phyloP scores from a whole-genome alignment of 2,797 vertebrate genomes.

The Typhlichthys subterraneus region DNA sequence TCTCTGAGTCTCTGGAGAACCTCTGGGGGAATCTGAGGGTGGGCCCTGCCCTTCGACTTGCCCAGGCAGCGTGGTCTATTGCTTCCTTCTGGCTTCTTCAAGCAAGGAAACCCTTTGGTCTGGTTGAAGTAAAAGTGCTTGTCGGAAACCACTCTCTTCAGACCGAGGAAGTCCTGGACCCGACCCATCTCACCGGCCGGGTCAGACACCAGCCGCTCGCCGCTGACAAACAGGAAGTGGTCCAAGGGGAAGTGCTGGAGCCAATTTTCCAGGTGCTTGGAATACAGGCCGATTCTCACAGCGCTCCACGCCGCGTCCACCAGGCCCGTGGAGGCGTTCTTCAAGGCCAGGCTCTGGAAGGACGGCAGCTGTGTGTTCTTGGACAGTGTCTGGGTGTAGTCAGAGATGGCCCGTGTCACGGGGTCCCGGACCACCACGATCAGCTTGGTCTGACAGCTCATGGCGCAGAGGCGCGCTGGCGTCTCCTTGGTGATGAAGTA shows the following conservation, averaged over 20 bases:
- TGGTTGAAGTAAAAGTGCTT: conserved; percentile 95
- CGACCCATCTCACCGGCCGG: conserved; percentile 89
- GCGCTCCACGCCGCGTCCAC: conserved; percentile 93
- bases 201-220: conserved; percentile 89
- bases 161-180: conserved; percentile 93
- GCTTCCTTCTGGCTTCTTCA: conserved; percentile 90
- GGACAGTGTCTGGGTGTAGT: conserved; percentile 92
- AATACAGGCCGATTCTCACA: conserved; percentile 90
- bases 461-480: conserved; percentile 81
- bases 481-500: conserved; percentile 94
- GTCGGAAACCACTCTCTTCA: conserved; percentile 86
- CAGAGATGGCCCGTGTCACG: conserved; percentile 89
- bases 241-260: conserved; percentile 88
- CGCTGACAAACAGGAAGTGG: conserved; percentile 90
- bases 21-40: conserved; percentile 82
- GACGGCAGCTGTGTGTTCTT: conserved; percentile 89
- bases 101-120: conserved; percentile 95
- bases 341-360: conserved; percentile 88
- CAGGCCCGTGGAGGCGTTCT: conserved; percentile 81
- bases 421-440: conserved; percentile 93
- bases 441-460: conserved; percentile 88
- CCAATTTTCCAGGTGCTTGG: conserved; percentile 93
- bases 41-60: conserved; percentile 91
- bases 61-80: conserved; percentile 88
- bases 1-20: conserved; percentile 86